Percentiles rank a stretch among this genome's conserved stretches.
These are phyloP conservation scores for Aldabrachelys gigantea DNA, from an alignment of 2,113 vertebrate species.

Conservation along the genomic window DNA sequence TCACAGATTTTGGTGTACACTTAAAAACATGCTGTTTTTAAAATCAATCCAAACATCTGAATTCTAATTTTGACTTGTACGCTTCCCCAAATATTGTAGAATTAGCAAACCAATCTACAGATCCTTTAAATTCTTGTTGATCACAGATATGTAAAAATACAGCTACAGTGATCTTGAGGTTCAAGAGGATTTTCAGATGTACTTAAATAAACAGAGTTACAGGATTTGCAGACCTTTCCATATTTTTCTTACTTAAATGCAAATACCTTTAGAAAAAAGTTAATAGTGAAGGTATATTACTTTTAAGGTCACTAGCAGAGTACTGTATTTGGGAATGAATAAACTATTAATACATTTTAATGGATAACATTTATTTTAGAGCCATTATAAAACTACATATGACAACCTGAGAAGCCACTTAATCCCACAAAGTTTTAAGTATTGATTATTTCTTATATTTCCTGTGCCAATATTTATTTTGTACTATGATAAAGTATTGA, in stretches of 20 bases:
- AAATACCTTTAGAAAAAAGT: conserved; percentile 45
- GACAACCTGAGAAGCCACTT: too few species aligned
- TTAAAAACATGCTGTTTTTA: neutral
- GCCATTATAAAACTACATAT: too few species aligned
- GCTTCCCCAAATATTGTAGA: neutral
- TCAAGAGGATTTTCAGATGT: neutral
- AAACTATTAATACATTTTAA: too few species aligned
- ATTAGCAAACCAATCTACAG: neutral
- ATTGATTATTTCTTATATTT: too few species aligned
- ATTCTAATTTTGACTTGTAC: neutral
- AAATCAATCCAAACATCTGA: neutral
- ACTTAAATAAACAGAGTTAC: neutral
- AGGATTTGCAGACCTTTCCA: conserved; percentile 55
- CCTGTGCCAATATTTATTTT: too few species aligned
- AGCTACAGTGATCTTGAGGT: neutral
- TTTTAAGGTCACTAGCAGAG: neutral
- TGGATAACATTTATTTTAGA: too few species aligned
- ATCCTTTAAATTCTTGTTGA: neutral
- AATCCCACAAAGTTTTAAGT: too few species aligned
- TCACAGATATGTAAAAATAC: neutral
- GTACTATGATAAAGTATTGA: too few species aligned
- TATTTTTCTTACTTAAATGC: conserved; percentile 45
- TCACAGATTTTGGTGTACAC: neutral
- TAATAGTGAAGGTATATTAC: fast-evolving
- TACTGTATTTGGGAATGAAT: neutral